Percentiles rank a stretch among this genome's conserved stretches.
phyloP scores from a whole-genome alignment of 2,113 vertebrate species.

The Arothron firmamentum region DNA sequence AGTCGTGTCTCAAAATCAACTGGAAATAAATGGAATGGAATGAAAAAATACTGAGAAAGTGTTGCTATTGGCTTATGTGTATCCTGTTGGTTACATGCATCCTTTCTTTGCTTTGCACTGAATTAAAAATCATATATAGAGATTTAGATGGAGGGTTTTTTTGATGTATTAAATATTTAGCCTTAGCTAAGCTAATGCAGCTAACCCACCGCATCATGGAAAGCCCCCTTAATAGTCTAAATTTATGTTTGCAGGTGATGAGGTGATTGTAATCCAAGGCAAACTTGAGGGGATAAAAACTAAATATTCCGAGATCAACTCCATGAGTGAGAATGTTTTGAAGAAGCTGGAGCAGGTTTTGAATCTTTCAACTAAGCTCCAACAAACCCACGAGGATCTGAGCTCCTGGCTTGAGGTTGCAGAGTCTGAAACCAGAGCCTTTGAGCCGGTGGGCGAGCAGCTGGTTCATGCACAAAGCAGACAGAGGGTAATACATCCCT shows the following conservation, averaged over 20 bases:
- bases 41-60: no score
- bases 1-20: no score
- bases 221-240: not conserved
- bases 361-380: constrained; percentile 80
- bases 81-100: no score
- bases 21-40: no score
- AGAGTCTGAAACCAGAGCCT: constrained; percentile 79
- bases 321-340: constrained; percentile 80
- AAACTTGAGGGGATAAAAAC: constrained; percentile 94
- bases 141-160: no score
- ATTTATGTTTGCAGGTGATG: constrained; percentile 80
- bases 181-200: no score
- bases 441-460: constrained; percentile 77
- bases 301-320: constrained; percentile 87
- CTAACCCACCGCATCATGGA: no score
- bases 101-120: no score
- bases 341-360: constrained; percentile 84
- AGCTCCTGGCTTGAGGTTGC: constrained; percentile 83
- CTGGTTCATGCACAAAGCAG: constrained; percentile 78
- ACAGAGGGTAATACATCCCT: constrained; percentile 78
- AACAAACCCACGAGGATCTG: constrained; percentile 79
- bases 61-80: no score
- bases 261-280: constrained; percentile 94
- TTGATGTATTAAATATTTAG: no score
- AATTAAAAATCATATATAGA: no score